Conservation (phyloP, 2,113 vertebrate genomes). For the Vidua chalybeata region DNA sequence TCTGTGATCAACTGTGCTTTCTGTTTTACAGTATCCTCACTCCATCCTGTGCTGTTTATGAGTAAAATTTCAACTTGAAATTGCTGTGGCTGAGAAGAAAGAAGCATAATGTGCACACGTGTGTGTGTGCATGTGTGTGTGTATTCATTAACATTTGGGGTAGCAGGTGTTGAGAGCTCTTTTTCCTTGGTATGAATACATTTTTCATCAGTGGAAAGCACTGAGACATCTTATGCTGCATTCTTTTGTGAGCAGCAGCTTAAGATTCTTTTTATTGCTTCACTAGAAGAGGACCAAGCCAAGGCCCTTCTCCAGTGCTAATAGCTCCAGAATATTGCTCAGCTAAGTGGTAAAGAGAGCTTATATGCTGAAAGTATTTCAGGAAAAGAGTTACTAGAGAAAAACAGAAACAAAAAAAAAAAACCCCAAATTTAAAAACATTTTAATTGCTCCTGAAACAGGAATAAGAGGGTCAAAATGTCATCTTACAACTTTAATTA, state of each 20-base stretch:
- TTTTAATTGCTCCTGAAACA: not conserved
- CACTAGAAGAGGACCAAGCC: not conserved
- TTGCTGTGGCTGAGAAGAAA: not conserved
- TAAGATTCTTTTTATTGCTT: not conserved
- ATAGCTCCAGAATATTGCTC: not conserved
- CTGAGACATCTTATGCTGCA: not conserved
- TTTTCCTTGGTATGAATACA: not conserved
- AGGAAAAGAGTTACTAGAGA: not conserved
- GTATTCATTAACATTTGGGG: conserved; percentile 13
- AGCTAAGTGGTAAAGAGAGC: not conserved
- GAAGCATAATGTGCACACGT: not conserved
- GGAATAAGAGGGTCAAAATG: not conserved
- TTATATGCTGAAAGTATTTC: not conserved
- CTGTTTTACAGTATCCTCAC: not conserved
- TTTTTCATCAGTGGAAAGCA: not conserved
- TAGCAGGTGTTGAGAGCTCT: conserved; percentile 45
- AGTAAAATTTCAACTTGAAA: not conserved
- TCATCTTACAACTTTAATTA: not conserved
- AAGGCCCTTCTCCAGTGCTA: not conserved
- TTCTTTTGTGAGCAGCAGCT: conserved; percentile 1
- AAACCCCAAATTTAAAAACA: not conserved
- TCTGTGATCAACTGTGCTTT: not conserved
- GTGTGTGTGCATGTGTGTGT: not conserved
- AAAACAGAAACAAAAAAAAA: not conserved
- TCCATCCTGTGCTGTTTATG: not conserved